phyloP scores from a whole-genome alignment of 2,797 vertebrate species.

The Enteromius anoplus region DNA sequence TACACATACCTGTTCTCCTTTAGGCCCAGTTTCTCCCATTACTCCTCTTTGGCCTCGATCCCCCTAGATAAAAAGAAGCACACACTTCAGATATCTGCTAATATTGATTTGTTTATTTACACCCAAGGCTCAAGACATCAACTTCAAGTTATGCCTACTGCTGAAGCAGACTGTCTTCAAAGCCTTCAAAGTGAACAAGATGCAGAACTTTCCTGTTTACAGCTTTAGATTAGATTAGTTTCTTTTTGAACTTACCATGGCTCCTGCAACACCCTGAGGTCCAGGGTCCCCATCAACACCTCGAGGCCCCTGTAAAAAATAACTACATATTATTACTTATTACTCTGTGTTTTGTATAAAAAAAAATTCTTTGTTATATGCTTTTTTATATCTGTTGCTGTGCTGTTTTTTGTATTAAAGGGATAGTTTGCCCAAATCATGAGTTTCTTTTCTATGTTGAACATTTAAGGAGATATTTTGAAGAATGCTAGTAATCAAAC shows the following conservation, averaged over 20 bases:
- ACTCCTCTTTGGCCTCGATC: conserved; percentile 89
- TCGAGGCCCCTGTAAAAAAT: conserved; percentile 82
- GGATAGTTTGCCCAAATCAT: not conserved
- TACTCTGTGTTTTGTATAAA: not conserved
- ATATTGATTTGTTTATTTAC: conserved; percentile 1
- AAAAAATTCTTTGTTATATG: not conserved
- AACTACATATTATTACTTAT: not conserved
- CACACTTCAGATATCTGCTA: conserved; percentile 9
- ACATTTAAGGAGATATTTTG: not conserved
- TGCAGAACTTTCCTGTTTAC: not conserved
- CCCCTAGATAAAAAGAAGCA: conserved; percentile 78
- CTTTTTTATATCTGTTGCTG: not conserved
- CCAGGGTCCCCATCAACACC: conserved; percentile 91
- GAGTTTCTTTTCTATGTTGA: not conserved
- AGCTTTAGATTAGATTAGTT: not conserved
- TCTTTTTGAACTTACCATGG: conserved; percentile 79
- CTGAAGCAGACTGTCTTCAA: not conserved
- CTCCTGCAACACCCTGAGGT: conserved; percentile 88
- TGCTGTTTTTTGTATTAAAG: not conserved
- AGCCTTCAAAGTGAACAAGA: not conserved
- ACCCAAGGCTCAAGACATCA: conserved; percentile 6
- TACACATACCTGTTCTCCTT: conserved; percentile 85
- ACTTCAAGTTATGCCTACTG: not conserved
- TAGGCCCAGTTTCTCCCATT: conserved; percentile 88
- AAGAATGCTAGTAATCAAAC: not conserved